Conservation (phyloP, 35 echinoderm and acorn worm genomes). For the Hemicentrotus pulcherrimus region DNA sequence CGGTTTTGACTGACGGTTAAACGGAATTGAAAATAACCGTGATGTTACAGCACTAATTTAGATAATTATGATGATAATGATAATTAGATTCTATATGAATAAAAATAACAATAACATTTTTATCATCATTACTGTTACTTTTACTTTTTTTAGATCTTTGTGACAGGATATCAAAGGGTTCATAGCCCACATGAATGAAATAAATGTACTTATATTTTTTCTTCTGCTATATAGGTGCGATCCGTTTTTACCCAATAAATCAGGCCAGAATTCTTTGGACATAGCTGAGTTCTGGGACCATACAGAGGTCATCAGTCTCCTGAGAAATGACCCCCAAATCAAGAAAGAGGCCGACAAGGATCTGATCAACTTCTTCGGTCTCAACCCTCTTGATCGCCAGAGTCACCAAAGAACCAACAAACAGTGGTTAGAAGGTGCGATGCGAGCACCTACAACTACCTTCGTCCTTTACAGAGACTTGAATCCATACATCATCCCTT, state of each 20-base stretch:
- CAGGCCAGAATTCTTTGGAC: conserved; percentile 85
- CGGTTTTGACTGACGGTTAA: no score
- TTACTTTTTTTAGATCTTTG: neutral
- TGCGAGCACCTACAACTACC: conserved; percentile 57
- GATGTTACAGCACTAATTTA: no score
- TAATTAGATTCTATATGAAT: no score
- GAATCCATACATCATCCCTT: conserved; percentile 63
- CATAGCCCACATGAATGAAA: neutral
- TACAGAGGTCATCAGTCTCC: conserved; percentile 28
- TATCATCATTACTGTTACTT: neutral
- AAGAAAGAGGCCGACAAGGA: neutral
- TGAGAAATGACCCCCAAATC: conserved; percentile 11
- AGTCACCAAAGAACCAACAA: conserved; percentile 57
- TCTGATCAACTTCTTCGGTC: conserved; percentile 85
- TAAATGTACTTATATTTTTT: neutral
- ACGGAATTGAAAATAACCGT: no score
- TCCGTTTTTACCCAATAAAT: conserved; percentile 64
- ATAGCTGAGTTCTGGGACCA: conserved; percentile 98
- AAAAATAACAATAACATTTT: neutral
- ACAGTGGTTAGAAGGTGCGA: conserved; percentile 70
- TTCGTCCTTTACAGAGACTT: conserved; percentile 70
- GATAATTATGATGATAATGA: no score
- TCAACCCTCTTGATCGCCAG: conserved; percentile 75
- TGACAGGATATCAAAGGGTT: neutral
- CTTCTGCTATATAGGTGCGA: conserved; percentile 63